Base-by-base conservation (phyloP, 2,888 invertebrate genomes). In the Acronicta alni region DNA sequence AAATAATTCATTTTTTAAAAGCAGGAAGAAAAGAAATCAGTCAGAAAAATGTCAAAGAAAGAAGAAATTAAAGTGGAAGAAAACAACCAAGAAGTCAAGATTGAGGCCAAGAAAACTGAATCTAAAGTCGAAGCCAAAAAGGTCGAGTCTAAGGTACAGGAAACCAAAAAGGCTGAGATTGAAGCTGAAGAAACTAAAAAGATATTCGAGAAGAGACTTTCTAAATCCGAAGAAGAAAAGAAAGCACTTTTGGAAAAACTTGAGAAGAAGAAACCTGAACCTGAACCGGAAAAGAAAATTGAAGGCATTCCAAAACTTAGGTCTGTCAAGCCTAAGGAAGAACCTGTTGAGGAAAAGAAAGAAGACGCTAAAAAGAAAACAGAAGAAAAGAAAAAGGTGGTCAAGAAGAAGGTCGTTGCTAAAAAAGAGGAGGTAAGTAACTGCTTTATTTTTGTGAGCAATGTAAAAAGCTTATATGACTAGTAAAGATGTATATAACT, bases 231-330 rank as follows among this genome's bases (percentile, higher is more conserved):
- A 77, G 92, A 92, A 80, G 93, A 94, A 77, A 93, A 94, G 84
- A 94, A 91, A 60, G 87, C 91, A 57, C 90, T 93, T 70, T 88
- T 95, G 16, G 95, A 95, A 75, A 91, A 92, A 82, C 83, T 92
- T 16, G 94, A 94, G 71, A 92, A 90, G 60, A 95, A 95, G 76
- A 95, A 95, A 70, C 89, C 92, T 37, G 90, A 91, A 82, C 87
- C 90, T 65, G 92, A 94, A 82, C 86, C 90, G 14, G 95, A 95
- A 84, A 91, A 95, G 57, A 95, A 95, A 86, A 93, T 95, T 81
- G 96, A 95, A 89, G 95, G 95, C 85, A 93, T 95, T 86, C 95
- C 95, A 79, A 95, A 95, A 90, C 90, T 95, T 20, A 95, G 94
- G 80, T 86, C 95, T 56, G 90, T 95, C 6, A 94, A 94, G 75